Evolutionary conservation across 2,888 invertebrate species (phyloP), one percentile per base, ranked within the genome.

Genomic region (Eupithecia exiguata): DNA sequence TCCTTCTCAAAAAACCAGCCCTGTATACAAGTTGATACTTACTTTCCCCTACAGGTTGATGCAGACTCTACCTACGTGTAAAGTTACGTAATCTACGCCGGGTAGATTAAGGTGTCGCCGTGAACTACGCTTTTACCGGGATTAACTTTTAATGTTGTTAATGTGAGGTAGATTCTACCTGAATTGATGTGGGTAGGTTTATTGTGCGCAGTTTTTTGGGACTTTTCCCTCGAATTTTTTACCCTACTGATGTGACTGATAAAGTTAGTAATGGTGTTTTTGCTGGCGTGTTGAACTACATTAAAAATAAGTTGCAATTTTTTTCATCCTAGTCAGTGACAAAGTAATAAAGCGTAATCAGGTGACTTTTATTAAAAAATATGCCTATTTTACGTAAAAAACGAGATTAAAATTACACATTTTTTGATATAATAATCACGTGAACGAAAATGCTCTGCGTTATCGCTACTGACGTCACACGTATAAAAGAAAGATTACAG

Each of bases 81-180:
- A 66, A 66, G 68, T 49, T 38, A 43, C 65, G 53, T 53, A 72
- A 62, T n/a, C 69, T 46, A 36, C 36, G 66, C 40, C 25, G 35
- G 69, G 68, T 69, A 71, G 75, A 76, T 77, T 79, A 76, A 79
- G 72, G 36, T 72, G 77, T 75, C 79, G 61, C 68, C 49, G 69
- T 40, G 69, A 76, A 77, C 79, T 77, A 77, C 63, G 67, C 73
- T 75, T 73, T 71, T 72, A 69, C 71, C 67, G 62, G 65, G 71
- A 77, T 76, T 72, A 77, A 73, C 58, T 71, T 77, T 76, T 77
- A 74, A 77, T 72, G 69, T 70, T 46, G 67, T 71, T 63, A 74
- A 62, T 49, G 68, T 67, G 63, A 21, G 38, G n/a, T 65, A 58
- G 12, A 58, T 25, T 58, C 58, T 58, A 58, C 58, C 40, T 65